Evolutionary conservation across 2,113 vertebrate species (phyloP), one percentile per base, ranked within the genome.

Genomic region (Gavialis gangeticus): DNA sequence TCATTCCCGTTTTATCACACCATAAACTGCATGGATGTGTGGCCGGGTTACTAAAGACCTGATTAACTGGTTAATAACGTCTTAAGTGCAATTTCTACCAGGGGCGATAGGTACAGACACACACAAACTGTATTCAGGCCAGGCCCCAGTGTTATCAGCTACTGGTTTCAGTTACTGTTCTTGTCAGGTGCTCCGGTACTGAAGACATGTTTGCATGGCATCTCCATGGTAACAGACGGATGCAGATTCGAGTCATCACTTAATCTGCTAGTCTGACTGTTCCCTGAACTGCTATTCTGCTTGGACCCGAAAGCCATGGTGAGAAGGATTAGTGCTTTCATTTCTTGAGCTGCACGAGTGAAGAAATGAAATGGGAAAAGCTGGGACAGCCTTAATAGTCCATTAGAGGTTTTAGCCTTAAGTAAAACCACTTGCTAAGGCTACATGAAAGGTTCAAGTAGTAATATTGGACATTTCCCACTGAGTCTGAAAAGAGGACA

Each of bases 301-400:
- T 88, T 91, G 83, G 62, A 95, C 95, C 90, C 96, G 92, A 97
- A 94, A 93, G 93, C 92, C 91, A 91, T 58, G 83, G 91, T 92
- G 94, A 96, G 94, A 71, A 94, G 93, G 95, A 96, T 97, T 96
- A 96, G 89, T 79, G 90, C 95, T 95, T 96, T 95, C 90, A 95
- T 95, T 96, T 95, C 91, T 96, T 94, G 93, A 79, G 16, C 92
- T 63, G 63, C 55, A 77, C 58, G 57, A 84, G 10, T 92, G 87
- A 95, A 95, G 88, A 95, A 97, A 96, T 93, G 82, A 96, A 96
- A 96, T 93, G 85, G 94, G 90, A 95, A 96, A 97, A 95, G 90
- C 91, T 82, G 59, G 95, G 84, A 92, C 77, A 89, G 93, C 25
- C 81, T 95, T 95, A 95, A 93, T 94, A 94, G 96, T 94, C 93